A percentile compares a stretch with the other conserved stretches of the same genome.
Conservation (phyloP, 1,140 invertebrate genomes). For the Pomacea maculata region DNA sequence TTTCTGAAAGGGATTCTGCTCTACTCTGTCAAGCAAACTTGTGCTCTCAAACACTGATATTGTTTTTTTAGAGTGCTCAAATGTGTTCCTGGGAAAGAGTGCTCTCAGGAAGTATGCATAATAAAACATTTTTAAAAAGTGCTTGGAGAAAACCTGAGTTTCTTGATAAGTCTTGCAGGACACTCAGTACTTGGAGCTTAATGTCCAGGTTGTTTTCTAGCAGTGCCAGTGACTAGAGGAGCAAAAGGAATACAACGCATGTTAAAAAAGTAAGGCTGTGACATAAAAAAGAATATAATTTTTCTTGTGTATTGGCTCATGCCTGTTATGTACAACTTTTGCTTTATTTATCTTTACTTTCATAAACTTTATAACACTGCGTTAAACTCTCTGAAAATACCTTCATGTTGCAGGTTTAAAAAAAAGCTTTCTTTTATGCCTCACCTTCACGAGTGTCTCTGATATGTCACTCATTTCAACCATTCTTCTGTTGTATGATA, state of each 20-base stretch:
- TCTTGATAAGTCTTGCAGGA: conserved; percentile 62
- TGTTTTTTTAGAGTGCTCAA: no score
- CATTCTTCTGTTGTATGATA: conserved; percentile 57
- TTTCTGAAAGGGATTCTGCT: no score
- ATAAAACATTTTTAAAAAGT: no score
- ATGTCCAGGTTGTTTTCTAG: conserved; percentile 59
- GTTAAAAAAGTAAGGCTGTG: no score
- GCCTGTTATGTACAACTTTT: background rate
- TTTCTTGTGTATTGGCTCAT: background rate
- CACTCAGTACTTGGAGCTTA: conserved; percentile 55
- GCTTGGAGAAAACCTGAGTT: conserved; percentile 50
- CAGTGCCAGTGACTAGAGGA: conserved; percentile 59
- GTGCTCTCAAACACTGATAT: no score
- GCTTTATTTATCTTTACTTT: background rate
- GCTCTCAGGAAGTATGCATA: no score
- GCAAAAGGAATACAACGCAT: background rate
- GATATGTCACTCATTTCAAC: conserved; percentile 64
- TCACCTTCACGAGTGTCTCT: conserved; percentile 64
- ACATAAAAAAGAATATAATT: background rate
- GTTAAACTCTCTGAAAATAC: no score
- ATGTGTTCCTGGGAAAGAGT: no score
- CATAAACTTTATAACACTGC: no score
- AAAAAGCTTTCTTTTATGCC: background rate
- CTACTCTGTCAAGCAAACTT: no score
- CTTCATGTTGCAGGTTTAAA: no score